phyloP scores from a whole-genome alignment of 2,888 invertebrate species.

The Tachina grossa region DNA sequence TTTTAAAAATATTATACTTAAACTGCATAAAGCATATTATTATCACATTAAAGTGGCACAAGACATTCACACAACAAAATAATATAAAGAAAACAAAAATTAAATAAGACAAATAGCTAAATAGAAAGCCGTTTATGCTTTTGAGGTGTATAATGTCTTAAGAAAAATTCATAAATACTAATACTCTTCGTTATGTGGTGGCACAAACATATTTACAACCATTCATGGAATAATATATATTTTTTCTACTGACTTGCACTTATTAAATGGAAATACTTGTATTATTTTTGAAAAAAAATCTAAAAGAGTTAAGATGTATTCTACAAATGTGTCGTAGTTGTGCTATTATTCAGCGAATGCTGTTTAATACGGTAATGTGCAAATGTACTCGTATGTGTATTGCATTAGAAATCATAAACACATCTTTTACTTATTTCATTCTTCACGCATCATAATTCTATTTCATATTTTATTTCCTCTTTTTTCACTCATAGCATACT shows the following conservation, averaged over 20 bases:
- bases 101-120: background rate
- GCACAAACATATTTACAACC: slow-evolving; percentile 17
- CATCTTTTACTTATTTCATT: slow-evolving; percentile 31
- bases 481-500: slow-evolving; percentile 2
- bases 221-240: background rate
- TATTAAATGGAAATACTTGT: slow-evolving; percentile 14
- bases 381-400: background rate
- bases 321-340: background rate
- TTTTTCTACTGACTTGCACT: slow-evolving; percentile 35
- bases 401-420: slow-evolving; percentile 42
- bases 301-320: background rate
- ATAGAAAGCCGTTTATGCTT: slow-evolving; percentile 44
- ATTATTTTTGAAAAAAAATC: background rate
- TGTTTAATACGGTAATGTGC: background rate
- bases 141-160: slow-evolving; percentile 40
- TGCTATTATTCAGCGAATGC: slow-evolving; percentile 13
- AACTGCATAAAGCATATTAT: slow-evolving; percentile 10
- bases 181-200: slow-evolving; percentile 5
- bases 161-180: slow-evolving; percentile 24
- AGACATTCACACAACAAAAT: slow-evolving; percentile 3
- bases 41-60: slow-evolving; percentile 4
- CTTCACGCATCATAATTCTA: slow-evolving; percentile 25
- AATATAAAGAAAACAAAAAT: slow-evolving; percentile 16
- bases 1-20: slow-evolving; percentile 11
- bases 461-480: slow-evolving; percentile 11